Evolutionary conservation across 1,140 invertebrate genomes (phyloP).

Genomic region (Brevipalpus yothersi): DNA sequence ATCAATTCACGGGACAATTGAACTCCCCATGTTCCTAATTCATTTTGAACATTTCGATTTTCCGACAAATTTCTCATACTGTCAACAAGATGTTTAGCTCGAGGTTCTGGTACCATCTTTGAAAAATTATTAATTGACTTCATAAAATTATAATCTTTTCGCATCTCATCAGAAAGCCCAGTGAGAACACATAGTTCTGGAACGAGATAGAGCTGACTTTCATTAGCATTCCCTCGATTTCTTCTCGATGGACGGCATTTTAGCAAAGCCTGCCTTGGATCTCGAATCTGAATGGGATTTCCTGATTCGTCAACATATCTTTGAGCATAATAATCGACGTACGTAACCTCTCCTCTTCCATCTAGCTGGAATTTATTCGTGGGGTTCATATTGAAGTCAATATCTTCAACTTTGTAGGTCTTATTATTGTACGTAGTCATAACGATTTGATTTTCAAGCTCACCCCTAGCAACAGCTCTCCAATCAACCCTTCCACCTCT

Average conservation of each 20-base stretch:
- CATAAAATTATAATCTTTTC: conserved; percentile 7
- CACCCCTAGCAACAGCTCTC: neutral
- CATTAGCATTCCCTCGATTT: neutral
- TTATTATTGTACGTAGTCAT: no score
- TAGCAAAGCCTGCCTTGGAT: conserved; percentile 19
- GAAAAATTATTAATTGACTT: conserved; percentile 43
- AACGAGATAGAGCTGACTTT: conserved; percentile 11
- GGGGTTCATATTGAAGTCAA: conserved; percentile 22
- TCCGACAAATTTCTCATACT: conserved; percentile 16
- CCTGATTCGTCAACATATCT: conserved; percentile 17
- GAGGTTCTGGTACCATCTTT: conserved; percentile 23
- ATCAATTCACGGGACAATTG: conserved; percentile 18
- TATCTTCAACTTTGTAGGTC: conserved; percentile 25
- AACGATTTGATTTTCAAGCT: conserved; percentile 16
- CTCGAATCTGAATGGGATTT: no score
- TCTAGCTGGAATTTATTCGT: conserved; percentile 16
- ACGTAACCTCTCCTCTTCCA: conserved; percentile 12
- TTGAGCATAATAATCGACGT: conserved; percentile 20
- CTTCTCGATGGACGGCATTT: conserved; percentile 5
- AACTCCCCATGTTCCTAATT: conserved; percentile 23
- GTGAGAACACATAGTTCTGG: conserved; percentile 21
- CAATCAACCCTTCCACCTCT: neutral
- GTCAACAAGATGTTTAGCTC: conserved; percentile 4
- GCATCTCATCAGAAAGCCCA: conserved; percentile 16
- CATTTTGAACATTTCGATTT: conserved; percentile 17